Conservation (phyloP, 1,140 invertebrate genomes). For the Drosophila varians region DNA sequence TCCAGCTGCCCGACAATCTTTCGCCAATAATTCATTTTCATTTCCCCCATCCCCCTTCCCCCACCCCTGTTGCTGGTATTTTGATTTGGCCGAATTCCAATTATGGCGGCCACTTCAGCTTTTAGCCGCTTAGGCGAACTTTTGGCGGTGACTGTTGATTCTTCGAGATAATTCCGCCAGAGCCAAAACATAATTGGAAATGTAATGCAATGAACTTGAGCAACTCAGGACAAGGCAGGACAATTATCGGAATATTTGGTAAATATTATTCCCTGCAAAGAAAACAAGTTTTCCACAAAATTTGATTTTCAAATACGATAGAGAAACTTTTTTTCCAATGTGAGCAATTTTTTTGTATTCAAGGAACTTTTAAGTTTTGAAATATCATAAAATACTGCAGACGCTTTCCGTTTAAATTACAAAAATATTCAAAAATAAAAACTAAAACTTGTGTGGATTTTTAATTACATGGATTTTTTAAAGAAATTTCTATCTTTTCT, state of each 20-base stretch:
- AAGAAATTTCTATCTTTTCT: too few species aligned
- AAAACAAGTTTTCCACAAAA: not conserved
- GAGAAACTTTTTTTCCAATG: too few species aligned
- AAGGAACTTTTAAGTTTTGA: too few species aligned
- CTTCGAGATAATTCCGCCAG: conserved; percentile 25
- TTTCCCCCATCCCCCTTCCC: too few species aligned
- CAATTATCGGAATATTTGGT: conserved; percentile 8
- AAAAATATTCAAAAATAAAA: too few species aligned
- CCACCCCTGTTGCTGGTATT: conserved; percentile 51
- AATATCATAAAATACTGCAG: too few species aligned
- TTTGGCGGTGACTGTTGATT: conserved; percentile 40
- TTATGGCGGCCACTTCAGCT: conserved; percentile 32
- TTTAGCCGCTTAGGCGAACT: conserved; percentile 32
- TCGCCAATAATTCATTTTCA: conserved; percentile 67
- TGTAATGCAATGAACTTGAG: conserved; percentile 45
- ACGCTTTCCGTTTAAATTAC: too few species aligned
- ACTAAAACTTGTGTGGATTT: too few species aligned
- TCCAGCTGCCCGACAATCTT: conserved; percentile 43
- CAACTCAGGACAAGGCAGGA: too few species aligned
- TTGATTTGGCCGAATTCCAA: conserved; percentile 64
- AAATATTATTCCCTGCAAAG: not conserved
- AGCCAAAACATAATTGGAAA: conserved; percentile 33
- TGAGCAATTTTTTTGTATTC: too few species aligned
- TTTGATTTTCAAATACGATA: too few species aligned
- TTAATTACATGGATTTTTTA: too few species aligned